Conservation (phyloP, 2,888 invertebrate species). For the Geophilus truncorum region DNA sequence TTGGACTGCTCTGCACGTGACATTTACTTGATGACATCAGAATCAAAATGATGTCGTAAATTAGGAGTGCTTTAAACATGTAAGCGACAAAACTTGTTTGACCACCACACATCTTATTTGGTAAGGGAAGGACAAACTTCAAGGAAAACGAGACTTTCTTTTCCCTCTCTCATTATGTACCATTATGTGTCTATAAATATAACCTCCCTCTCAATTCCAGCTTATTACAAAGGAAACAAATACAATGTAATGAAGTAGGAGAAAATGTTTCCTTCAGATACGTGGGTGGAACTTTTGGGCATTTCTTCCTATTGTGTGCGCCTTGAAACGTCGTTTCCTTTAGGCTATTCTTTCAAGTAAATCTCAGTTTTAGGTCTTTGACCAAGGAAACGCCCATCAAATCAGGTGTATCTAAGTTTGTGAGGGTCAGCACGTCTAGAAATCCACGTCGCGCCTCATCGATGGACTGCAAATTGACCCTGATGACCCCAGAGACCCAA, state of each 20-base stretch:
- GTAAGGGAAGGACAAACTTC: slow-evolving; percentile 9
- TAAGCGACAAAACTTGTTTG: slow-evolving; percentile 1
- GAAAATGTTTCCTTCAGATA: not conserved
- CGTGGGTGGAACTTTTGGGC: not conserved
- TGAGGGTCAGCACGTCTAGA: not conserved
- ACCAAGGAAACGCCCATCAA: not conserved
- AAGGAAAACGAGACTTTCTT: not conserved
- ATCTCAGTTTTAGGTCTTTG: slow-evolving; percentile 21
- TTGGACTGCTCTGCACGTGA: not conserved
- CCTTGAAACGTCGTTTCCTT: not conserved
- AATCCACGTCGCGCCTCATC: slow-evolving; percentile 14
- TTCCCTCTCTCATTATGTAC: not conserved
- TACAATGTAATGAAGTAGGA: not conserved
- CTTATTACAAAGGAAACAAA: not conserved
- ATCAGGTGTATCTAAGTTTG: not conserved
- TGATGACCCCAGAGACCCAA: not conserved
- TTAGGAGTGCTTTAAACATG: not conserved
- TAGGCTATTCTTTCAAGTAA: slow-evolving; percentile 6
- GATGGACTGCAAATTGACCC: slow-evolving; percentile 9
- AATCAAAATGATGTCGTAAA: not conserved
- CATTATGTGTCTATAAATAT: not conserved
- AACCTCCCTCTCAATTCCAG: not conserved
- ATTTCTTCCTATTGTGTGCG: not conserved
- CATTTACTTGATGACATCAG: not conserved
- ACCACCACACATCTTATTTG: slow-evolving; percentile 1